Conservation (phyloP, 1,140 invertebrate species). For the Tenebrio molitor region DNA sequence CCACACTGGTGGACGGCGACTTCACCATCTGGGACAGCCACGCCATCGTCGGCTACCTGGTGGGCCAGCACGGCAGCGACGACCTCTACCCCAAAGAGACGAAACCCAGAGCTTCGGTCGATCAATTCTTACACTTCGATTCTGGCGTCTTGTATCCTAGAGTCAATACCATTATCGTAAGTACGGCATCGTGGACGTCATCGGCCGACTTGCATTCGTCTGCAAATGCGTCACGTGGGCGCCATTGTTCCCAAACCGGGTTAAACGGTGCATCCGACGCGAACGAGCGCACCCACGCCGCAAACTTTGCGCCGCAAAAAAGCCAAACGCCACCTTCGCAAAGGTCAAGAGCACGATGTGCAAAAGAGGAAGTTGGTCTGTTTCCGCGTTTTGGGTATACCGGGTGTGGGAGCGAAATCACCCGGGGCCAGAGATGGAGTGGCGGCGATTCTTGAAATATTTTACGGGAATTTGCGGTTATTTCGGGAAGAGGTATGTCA, state of each 20-base stretch:
- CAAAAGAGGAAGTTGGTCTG: too few relatives aligned
- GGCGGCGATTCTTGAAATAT: constrained; percentile 1
- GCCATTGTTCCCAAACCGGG: not conserved
- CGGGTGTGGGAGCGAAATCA: too few relatives aligned
- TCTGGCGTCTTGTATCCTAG: constrained; percentile 68
- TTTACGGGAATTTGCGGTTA: not conserved
- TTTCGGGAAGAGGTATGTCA: constrained; percentile 1
- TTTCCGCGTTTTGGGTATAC: too few relatives aligned
- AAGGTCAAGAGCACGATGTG: too few relatives aligned
- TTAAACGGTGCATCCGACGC: not conserved
- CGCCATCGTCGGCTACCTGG: constrained; percentile 72
- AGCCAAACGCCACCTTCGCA: not conserved
- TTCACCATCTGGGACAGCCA: constrained; percentile 73
- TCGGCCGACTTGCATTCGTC: not conserved
- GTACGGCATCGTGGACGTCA: constrained; percentile 20
- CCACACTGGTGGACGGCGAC: constrained; percentile 76
- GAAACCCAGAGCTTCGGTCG: constrained; percentile 69
- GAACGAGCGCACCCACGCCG: constrained; percentile 18
- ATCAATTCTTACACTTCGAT: constrained; percentile 72
- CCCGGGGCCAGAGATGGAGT: too few relatives aligned
- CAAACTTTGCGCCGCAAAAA: not conserved
- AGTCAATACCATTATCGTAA: constrained; percentile 44
- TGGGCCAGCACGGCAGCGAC: constrained; percentile 69
- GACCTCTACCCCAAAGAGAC: constrained; percentile 71
- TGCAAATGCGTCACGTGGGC: constrained; percentile 21